Evolutionary conservation across 2,888 invertebrate genomes (phyloP).

Genomic region (Corythucha ciliata): DNA sequence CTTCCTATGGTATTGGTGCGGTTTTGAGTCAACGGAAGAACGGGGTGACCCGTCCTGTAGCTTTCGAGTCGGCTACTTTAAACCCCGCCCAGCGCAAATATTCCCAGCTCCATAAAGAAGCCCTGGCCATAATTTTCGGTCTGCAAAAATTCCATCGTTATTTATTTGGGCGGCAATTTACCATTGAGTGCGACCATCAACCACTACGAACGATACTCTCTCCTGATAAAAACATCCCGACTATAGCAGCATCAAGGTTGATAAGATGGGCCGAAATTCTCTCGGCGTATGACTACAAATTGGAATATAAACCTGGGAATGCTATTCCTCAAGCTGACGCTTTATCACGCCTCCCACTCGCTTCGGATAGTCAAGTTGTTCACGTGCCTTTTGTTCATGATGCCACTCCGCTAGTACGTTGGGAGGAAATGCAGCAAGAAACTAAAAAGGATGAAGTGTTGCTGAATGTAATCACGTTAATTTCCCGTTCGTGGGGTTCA

Average conservation of each 20-base stretch:
- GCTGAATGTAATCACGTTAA: too few relatives aligned
- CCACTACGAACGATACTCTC: slow-evolving; percentile 6
- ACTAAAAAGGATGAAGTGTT: too few relatives aligned
- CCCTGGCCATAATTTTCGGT: slow-evolving; percentile 12
- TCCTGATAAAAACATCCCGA: slow-evolving; percentile 1
- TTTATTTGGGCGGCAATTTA: slow-evolving; percentile 5
- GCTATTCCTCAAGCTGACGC: too few relatives aligned
- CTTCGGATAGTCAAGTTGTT: too few relatives aligned
- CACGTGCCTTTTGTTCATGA: too few relatives aligned
- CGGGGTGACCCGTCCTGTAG: slow-evolving; percentile 17
- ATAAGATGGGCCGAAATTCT: slow-evolving; percentile 14
- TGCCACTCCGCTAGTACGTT: too few relatives aligned
- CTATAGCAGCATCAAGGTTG: slow-evolving; percentile 4
- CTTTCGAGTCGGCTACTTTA: slow-evolving; percentile 21
- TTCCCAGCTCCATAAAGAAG: slow-evolving; percentile 22
- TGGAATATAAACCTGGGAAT: too few relatives aligned
- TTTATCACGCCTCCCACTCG: too few relatives aligned
- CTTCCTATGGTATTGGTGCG: slow-evolving; percentile 27
- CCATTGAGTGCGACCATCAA: slow-evolving; percentile 9
- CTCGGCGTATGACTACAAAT: slow-evolving; percentile 7
- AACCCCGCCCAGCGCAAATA: slow-evolving; percentile 23
- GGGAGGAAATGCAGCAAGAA: too few relatives aligned
- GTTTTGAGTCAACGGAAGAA: slow-evolving; percentile 20
- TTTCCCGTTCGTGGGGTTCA: too few relatives aligned
- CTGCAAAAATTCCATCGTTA: slow-evolving; percentile 24